phyloP scores from a whole-genome alignment of 2,113 vertebrate genomes.

The Sminthopsis crassicaudata region DNA sequence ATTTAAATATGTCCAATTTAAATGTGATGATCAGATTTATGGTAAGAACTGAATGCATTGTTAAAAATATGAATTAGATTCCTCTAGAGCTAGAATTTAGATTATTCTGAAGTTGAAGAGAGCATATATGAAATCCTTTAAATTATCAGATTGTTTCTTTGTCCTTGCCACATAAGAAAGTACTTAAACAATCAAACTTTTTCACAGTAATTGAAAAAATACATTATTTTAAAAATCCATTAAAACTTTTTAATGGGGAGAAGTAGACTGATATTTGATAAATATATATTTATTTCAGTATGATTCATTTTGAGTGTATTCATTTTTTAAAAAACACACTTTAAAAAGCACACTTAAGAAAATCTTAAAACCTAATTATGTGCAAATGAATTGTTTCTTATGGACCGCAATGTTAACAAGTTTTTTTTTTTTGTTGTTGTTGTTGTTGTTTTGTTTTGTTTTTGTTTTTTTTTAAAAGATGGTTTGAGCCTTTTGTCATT shows the following conservation, averaged over 20 bases:
- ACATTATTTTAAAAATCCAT: not conserved
- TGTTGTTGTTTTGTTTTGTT: not conserved
- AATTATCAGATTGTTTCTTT: slow-evolving; percentile 6
- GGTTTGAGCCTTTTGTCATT: slow-evolving; percentile 99
- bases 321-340: not conserved
- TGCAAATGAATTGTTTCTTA: not conserved
- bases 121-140: not conserved
- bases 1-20: not conserved
- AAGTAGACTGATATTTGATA: not conserved
- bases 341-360: not conserved
- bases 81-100: not conserved
- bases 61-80: not conserved
- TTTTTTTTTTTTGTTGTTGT: no score
- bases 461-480: slow-evolving; percentile 83
- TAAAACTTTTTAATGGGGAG: not conserved
- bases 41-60: slow-evolving; percentile 6
- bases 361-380: not conserved
- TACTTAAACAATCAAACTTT: not conserved
- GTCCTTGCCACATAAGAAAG: not conserved
- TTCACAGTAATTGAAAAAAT: not conserved
- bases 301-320: not conserved
- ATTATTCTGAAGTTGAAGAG: not conserved
- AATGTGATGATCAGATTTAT: not conserved
- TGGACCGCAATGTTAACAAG: not conserved
- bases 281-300: not conserved